A percentile compares a stretch with the other conserved stretches of the same genome.
Evolutionary conservation across 2,113 vertebrate genomes (phyloP).

Genomic region (Cyprinodon variegatus): DNA sequence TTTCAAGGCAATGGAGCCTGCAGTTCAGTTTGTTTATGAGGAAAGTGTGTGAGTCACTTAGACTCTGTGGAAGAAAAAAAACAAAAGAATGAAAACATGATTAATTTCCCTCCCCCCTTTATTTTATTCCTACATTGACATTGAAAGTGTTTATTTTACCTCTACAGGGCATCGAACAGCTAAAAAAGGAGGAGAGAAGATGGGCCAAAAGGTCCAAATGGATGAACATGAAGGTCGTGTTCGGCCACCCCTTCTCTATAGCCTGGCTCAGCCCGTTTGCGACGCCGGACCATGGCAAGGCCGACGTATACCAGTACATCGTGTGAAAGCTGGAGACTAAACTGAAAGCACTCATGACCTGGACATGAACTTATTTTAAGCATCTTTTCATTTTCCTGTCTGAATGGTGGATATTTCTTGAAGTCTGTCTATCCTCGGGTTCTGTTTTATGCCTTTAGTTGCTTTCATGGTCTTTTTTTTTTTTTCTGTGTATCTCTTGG

Average conservation of each 20-base stretch:
- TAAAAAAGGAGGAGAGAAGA: constrained; percentile 98
- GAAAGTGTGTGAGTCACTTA: constrained; percentile 18
- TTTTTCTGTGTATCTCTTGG: constrained; percentile 22
- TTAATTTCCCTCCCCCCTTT: neutral
- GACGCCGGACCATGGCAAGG: constrained; percentile 94
- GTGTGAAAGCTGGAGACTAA: constrained; percentile 82
- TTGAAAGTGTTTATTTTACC: constrained; percentile 18
- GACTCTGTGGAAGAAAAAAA: neutral
- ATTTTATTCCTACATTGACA: neutral
- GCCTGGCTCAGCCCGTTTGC: constrained; percentile 96
- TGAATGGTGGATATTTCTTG: constrained; percentile 37
- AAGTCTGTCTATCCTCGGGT: constrained; percentile 9
- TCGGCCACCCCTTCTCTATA: constrained; percentile 96
- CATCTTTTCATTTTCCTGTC: constrained; percentile 26
- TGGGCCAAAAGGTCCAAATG: constrained; percentile 98
- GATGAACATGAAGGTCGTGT: constrained; percentile 99
- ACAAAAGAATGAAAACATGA: neutral
- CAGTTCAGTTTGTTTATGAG: neutral
- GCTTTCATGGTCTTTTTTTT: neutral
- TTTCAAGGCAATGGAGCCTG: constrained; percentile 2
- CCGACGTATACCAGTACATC: constrained; percentile 95
- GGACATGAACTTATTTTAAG: constrained; percentile 46
- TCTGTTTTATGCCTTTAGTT: constrained; percentile 9
- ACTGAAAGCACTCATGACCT: constrained; percentile 9
- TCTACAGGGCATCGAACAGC: constrained; percentile 97